Conservation (phyloP, 2,888 invertebrate species). For the Hypena proboscidalis region DNA sequence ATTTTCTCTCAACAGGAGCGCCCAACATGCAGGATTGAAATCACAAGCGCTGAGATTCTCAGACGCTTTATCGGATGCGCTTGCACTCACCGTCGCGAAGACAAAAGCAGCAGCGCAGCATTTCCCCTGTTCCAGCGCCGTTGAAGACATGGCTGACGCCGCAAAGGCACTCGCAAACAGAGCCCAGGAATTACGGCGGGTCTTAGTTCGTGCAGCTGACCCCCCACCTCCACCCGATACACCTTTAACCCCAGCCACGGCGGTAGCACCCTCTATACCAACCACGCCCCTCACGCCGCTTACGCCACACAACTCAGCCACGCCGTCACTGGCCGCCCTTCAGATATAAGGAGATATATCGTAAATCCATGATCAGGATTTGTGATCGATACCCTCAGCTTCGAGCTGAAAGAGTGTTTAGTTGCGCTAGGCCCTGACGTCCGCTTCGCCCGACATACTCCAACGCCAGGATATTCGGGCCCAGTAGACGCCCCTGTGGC, state of each 20-base stretch:
- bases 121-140: conserved; percentile 95
- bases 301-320: conserved; percentile 60
- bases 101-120: conserved; percentile 96
- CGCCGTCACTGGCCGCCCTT: conserved; percentile 66
- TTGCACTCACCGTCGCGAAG: conserved; percentile 93
- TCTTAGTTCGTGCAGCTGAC: conserved; percentile 89
- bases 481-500: conserved; percentile 35
- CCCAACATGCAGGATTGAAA: conserved; percentile 90
- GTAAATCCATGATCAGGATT: conserved; percentile 16
- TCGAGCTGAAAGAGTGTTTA: conserved; percentile 38
- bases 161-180: conserved; percentile 94
- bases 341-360: conserved; percentile 67
- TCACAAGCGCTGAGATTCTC: conserved; percentile 90
- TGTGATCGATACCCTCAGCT: conserved; percentile 18
- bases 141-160: conserved; percentile 97
- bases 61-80: conserved; percentile 91
- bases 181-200: conserved; percentile 91
- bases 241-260: conserved; percentile 63
- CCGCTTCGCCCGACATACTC: conserved; percentile 16
- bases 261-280: conserved; percentile 66
- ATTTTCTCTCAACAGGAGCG: conserved; percentile 84
- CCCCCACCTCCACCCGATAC: conserved; percentile 62
- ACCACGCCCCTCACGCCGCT: conserved; percentile 69
- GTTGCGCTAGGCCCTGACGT: conserved; percentile 50
- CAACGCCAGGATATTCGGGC: conserved; percentile 6